Conservation (phyloP, 2,888 invertebrate species). For the Ectemnius cavifrons region DNA sequence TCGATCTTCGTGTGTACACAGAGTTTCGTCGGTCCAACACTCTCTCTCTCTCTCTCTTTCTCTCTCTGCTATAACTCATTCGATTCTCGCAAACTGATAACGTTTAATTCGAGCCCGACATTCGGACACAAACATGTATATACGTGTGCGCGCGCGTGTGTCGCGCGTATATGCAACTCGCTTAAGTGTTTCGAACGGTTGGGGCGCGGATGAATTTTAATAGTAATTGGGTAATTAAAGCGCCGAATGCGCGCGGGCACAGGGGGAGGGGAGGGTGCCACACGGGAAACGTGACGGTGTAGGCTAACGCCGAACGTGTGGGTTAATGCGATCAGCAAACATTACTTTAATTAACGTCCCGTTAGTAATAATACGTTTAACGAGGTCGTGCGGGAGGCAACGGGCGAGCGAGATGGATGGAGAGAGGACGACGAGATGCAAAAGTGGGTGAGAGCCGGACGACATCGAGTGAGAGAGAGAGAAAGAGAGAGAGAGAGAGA, state of each 20-base stretch:
- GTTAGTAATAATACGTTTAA: conserved; percentile 2
- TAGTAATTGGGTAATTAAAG: conserved; percentile 8
- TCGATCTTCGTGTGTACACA: neutral
- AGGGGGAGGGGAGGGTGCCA: too few species aligned
- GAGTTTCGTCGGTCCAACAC: neutral
- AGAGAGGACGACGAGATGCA: neutral
- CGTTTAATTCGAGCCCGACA: neutral
- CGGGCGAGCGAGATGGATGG: neutral
- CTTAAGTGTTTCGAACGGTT: neutral
- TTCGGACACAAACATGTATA: neutral
- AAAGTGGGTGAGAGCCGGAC: neutral
- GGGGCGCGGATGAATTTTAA: neutral
- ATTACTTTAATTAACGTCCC: conserved; percentile 33
- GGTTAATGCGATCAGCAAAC: conserved; percentile 32
- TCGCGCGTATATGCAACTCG: neutral
- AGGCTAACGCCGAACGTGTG: neutral
- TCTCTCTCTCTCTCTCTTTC: neutral
- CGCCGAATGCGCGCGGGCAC: neutral
- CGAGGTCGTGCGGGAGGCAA: neutral
- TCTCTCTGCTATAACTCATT: neutral
- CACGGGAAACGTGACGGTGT: too few species aligned
- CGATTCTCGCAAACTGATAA: neutral
- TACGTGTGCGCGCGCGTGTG: too few species aligned
- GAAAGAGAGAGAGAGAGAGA: too few species aligned
- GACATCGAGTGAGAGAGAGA: conserved; percentile 11